Conservation (phyloP, 2,797 vertebrate species). For the Serranus cabrilla region DNA sequence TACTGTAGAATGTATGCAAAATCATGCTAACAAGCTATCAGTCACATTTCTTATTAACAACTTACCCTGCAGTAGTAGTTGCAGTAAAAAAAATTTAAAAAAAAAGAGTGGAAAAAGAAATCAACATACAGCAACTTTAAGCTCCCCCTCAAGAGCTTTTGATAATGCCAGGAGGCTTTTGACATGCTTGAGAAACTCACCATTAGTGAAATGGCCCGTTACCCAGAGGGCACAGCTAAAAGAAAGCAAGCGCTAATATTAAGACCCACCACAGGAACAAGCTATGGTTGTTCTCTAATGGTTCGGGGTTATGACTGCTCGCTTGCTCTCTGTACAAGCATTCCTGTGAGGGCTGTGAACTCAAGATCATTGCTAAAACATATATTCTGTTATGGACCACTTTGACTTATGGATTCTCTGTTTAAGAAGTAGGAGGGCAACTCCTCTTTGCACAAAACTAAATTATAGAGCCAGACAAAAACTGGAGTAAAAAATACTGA, state of each 20-base stretch:
- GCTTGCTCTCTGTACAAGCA: constrained; percentile 12
- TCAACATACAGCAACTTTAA: constrained; percentile 37
- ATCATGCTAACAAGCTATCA: constrained; percentile 68
- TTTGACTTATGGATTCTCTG: not conserved
- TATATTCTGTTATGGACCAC: constrained; percentile 1
- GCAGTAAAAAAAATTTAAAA: not conserved
- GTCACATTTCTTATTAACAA: constrained; percentile 59
- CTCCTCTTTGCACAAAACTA: not conserved
- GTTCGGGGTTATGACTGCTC: constrained; percentile 26
- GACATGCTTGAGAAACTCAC: constrained; percentile 55
- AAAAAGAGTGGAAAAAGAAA: not conserved
- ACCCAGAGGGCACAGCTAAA: constrained; percentile 57
- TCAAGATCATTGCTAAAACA: not conserved
- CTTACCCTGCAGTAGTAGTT: constrained; percentile 22
- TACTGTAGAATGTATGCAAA: constrained; percentile 58
- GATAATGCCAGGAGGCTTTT: constrained; percentile 57
- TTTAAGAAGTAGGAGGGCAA: not conserved
- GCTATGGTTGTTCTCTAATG: constrained; percentile 42
- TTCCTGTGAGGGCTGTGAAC: constrained; percentile 16
- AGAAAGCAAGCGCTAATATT: constrained; percentile 41
- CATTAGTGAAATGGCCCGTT: constrained; percentile 63
- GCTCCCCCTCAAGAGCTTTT: constrained; percentile 47
- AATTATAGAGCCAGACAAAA: too few relatives aligned
- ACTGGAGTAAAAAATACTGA: too few relatives aligned
- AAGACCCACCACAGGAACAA: constrained; percentile 37